Percentiles rank a stretch among this genome's conserved stretches.
Conservation (phyloP, 1,140 invertebrate species). For the Macrobrachium nipponense region DNA sequence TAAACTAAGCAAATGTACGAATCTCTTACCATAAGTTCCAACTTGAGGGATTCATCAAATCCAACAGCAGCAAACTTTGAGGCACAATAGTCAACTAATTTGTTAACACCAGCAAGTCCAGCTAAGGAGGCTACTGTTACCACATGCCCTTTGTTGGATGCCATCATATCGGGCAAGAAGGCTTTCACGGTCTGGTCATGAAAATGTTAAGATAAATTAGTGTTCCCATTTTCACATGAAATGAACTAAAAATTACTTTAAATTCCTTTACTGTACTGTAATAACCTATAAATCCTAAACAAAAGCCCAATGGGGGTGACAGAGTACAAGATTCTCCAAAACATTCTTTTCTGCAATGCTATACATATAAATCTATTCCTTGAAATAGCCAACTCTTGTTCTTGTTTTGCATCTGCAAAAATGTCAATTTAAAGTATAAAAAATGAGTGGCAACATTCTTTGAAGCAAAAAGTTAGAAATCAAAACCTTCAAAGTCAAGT, state of each 20-base stretch:
- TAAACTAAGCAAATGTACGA: no score
- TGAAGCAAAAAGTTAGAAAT: no score
- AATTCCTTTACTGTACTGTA: neutral
- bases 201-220: neutral
- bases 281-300: neutral
- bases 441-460: no score
- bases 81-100: slow-evolving; percentile 94
- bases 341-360: neutral
- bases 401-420: no score
- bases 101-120: slow-evolving; percentile 83
- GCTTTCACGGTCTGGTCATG: slow-evolving; percentile 73
- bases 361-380: no score
- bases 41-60: slow-evolving; percentile 86
- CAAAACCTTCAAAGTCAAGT: no score
- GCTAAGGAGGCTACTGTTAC: slow-evolving; percentile 95
- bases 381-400: no score
- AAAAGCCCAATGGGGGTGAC: neutral
- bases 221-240: neutral
- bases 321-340: neutral
- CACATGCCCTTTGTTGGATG: slow-evolving; percentile 88
- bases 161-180: slow-evolving; percentile 85
- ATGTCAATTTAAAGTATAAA: no score
- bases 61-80: slow-evolving; percentile 95
- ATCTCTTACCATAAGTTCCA: slow-evolving; percentile 76
- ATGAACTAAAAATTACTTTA: neutral